Conservation (phyloP, 2,113 vertebrate species). For the Bufo gargarizans region DNA sequence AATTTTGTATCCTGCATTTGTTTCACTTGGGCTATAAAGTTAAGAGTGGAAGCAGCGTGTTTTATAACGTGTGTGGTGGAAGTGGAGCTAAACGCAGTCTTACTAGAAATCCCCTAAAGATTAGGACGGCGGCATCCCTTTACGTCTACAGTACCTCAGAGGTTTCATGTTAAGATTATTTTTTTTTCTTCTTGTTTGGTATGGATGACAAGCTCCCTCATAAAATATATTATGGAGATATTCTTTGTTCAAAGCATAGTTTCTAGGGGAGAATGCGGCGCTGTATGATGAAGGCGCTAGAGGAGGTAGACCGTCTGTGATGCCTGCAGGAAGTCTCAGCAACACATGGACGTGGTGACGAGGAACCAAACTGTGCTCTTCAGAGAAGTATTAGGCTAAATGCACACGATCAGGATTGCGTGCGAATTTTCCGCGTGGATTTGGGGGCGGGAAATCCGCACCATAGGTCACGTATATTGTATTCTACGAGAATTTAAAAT, state of each 20-base stretch:
- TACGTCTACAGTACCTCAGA: no score
- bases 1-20: background rate
- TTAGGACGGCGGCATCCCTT: background rate
- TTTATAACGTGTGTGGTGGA: background rate
- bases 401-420: no score
- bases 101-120: background rate
- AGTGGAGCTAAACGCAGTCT: background rate
- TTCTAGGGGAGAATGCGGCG: background rate
- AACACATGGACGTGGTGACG: background rate
- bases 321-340: no score
- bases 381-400: background rate
- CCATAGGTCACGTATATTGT: no score
- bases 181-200: no score
- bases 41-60: background rate
- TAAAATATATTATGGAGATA: background rate
- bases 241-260: background rate
- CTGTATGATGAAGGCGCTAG: background rate
- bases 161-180: no score
- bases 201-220: background rate
- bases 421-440: no score
- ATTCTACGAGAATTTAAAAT: no score
- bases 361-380: background rate
- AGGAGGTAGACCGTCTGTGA: no score
- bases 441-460: no score
- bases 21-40: slow-evolving; percentile 15